These are phyloP conservation scores for Bradypus variegatus DNA, from an alignment of 2,797 vertebrate species.

Conservation along the genomic window DNA sequence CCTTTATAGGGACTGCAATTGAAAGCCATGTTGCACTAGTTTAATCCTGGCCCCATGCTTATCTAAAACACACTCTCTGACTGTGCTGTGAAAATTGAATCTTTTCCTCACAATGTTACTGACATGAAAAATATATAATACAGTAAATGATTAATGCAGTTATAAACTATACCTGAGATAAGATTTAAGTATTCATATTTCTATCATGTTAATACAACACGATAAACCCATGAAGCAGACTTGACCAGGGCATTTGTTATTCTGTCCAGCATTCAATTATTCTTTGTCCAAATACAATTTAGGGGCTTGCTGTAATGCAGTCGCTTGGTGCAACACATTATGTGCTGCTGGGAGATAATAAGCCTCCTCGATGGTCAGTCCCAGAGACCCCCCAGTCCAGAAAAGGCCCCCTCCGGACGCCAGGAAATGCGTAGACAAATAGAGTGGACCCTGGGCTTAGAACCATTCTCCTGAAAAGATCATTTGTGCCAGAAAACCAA, in stretches of 20 bases:
- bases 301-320: slow-evolving; percentile 71
- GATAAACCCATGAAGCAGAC: slow-evolving; percentile 86
- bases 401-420: slow-evolving; percentile 49
- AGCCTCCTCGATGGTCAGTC: slow-evolving; percentile 67
- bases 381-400: slow-evolving; percentile 45
- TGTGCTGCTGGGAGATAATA: slow-evolving; percentile 76
- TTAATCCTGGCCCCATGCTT: slow-evolving; percentile 78
- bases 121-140: slow-evolving; percentile 95
- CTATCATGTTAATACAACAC: slow-evolving; percentile 93
- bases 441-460: not conserved
- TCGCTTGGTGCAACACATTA: slow-evolving; percentile 68
- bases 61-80: slow-evolving; percentile 78
- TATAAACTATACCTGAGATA: slow-evolving; percentile 94
- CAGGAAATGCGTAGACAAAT: slow-evolving; percentile 10
- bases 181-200: slow-evolving; percentile 97
- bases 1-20: slow-evolving; percentile 70
- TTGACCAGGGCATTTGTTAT: slow-evolving; percentile 82
- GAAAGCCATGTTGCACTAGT: slow-evolving; percentile 70
- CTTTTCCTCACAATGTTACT: slow-evolving; percentile 80
- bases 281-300: slow-evolving; percentile 84
- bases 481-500: slow-evolving; percentile 1
- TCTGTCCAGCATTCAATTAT: slow-evolving; percentile 80
- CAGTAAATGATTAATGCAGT: slow-evolving; percentile 94
- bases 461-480: not conserved
- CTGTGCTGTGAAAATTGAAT: slow-evolving; percentile 84